Evolutionary conservation across 2,113 vertebrate genomes (phyloP).

Genomic region (Ardeotis arabs): DNA sequence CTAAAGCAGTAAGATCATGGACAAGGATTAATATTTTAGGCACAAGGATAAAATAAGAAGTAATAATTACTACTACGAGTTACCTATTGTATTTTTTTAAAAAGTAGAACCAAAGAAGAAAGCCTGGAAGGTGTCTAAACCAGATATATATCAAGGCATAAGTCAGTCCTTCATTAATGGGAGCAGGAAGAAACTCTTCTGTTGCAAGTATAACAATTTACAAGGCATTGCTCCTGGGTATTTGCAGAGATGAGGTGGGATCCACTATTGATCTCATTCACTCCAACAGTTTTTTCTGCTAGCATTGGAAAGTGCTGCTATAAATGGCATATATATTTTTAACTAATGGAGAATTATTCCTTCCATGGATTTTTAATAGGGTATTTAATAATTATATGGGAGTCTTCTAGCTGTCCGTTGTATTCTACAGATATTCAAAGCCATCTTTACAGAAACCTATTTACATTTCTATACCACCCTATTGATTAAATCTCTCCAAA

Average conservation of each 20-base stretch:
- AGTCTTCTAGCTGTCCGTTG: neutral
- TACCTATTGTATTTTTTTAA: neutral
- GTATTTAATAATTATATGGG: conserved; percentile 9
- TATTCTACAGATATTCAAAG: conserved; percentile 23
- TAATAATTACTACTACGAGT: neutral
- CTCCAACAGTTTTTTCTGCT: neutral
- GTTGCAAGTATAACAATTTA: neutral
- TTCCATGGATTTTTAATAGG: neutral
- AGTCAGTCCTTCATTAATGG: neutral
- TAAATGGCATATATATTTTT: neutral
- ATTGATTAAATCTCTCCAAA: conserved; percentile 30
- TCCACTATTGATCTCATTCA: neutral
- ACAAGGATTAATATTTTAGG: neutral
- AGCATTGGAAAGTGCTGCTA: neutral
- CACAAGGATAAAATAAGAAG: neutral
- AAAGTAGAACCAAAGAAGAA: neutral
- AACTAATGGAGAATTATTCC: conserved; percentile 17
- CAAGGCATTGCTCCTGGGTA: neutral
- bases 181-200: neutral
- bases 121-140: neutral
- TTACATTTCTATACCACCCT: neutral
- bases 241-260: neutral
- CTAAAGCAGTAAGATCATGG: neutral
- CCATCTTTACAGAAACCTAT: neutral
- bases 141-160: neutral